Percentiles rank a stretch among this genome's conserved stretches.
These are phyloP conservation scores for Heterodera schachtii DNA, from an alignment of 1,140 invertebrate genomes.

Conservation along the genomic window DNA sequence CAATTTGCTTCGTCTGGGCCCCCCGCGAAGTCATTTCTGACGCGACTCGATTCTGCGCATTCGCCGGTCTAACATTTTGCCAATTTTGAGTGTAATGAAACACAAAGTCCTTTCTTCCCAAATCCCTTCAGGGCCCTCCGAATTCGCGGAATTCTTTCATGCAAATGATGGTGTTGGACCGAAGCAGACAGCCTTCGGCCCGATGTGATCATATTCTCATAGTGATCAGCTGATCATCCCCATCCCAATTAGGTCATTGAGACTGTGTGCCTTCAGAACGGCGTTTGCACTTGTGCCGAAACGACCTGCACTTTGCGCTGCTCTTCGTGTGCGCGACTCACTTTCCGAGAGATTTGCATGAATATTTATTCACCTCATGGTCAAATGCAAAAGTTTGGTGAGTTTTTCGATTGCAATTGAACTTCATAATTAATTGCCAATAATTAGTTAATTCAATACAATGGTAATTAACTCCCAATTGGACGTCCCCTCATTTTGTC, in stretches of 20 bases:
- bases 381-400: slow-evolving; percentile 17
- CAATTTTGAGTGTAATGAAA: too few relatives aligned
- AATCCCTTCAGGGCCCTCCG: neutral
- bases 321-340: slow-evolving; percentile 37
- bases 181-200: slow-evolving; percentile 2
- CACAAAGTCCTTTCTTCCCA: too few relatives aligned
- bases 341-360: slow-evolving; percentile 37
- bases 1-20: neutral
- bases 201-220: slow-evolving; percentile 16
- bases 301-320: slow-evolving; percentile 44
- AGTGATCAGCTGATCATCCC: neutral
- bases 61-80: too few relatives aligned
- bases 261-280: slow-evolving; percentile 47
- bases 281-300: slow-evolving; percentile 51
- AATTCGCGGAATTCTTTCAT: neutral
- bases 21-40: slow-evolving; percentile 1
- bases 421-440: too few relatives aligned
- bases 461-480: too few relatives aligned
- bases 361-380: slow-evolving; percentile 15
- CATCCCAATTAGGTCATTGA: slow-evolving; percentile 33
- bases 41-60: neutral
- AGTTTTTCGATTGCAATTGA: neutral
- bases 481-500: too few relatives aligned
- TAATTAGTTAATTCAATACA: too few relatives aligned
- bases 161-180: slow-evolving; percentile 16